Percentiles rank a stretch among this genome's conserved stretches.
Evolutionary conservation across 2,797 vertebrate genomes (phyloP).

Genomic region (Molossus alvarezi): DNA sequence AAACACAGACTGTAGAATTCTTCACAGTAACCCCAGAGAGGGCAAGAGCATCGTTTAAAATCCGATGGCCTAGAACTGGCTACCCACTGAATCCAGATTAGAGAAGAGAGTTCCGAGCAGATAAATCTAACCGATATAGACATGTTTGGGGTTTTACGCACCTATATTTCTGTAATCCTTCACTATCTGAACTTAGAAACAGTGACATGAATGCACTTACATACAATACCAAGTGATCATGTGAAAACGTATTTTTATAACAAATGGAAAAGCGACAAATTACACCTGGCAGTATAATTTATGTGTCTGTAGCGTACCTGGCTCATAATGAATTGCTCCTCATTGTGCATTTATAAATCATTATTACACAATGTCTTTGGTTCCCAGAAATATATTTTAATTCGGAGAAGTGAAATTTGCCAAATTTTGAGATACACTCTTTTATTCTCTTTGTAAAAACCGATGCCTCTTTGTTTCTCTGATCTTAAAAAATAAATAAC

Average conservation of each 20-base stretch:
- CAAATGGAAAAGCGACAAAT: background rate
- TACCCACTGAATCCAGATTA: background rate
- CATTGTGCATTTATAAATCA: background rate
- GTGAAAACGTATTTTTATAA: background rate
- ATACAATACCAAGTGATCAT: rapidly evolving
- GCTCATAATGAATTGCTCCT: background rate
- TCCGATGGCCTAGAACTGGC: background rate
- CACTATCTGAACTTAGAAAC: background rate
- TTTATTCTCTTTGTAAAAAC: background rate
- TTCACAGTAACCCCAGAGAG: too few relatives aligned
- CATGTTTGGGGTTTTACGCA: too few relatives aligned
- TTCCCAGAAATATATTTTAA: background rate
- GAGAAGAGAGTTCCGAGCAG: background rate
- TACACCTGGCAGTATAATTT: background rate
- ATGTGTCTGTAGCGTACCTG: background rate
- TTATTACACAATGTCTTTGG: background rate
- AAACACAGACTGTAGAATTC: rapidly evolving
- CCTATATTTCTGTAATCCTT: background rate
- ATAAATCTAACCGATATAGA: background rate
- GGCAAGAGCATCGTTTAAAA: too few relatives aligned
- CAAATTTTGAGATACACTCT: too few relatives aligned
- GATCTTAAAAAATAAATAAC: background rate
- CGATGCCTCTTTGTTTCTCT: background rate
- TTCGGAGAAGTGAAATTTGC: background rate
- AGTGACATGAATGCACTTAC: background rate